These are phyloP conservation scores for Cistogaster globosa DNA, from an alignment of 2,888 invertebrate species.

Conservation along the genomic window DNA sequence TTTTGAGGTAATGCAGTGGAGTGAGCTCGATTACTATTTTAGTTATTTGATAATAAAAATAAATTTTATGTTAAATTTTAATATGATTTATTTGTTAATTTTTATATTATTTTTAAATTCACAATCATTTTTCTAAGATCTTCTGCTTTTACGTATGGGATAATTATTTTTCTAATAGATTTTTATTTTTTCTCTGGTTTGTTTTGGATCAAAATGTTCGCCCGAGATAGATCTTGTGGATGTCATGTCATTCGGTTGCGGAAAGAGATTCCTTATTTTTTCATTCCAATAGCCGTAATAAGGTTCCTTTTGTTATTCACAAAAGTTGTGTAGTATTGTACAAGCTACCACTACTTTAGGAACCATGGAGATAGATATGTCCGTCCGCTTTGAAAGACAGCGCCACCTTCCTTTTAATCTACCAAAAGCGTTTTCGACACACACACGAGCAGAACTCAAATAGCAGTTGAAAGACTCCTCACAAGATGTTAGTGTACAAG, in stretches of 20 bases:
- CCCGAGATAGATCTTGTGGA: slow-evolving; percentile 7
- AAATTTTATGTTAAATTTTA: too few species aligned
- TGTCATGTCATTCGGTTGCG: not conserved
- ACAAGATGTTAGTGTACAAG: slow-evolving; percentile 19
- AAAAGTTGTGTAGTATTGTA: slow-evolving; percentile 55
- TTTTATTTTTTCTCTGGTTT: slow-evolving; percentile 29
- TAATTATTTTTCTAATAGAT: slow-evolving; percentile 34
- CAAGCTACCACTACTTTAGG: slow-evolving; percentile 50
- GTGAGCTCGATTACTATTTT: too few species aligned
- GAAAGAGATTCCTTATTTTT: not conserved
- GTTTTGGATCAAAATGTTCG: slow-evolving; percentile 34
- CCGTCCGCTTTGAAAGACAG: slow-evolving; percentile 46
- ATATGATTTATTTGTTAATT: too few species aligned
- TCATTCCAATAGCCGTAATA: slow-evolving; percentile 29
- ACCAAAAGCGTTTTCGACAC: slow-evolving; percentile 61
- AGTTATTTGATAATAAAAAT: too few species aligned
- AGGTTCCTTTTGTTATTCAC: slow-evolving; percentile 48
- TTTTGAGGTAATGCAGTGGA: too few species aligned
- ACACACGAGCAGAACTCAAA: slow-evolving; percentile 55
- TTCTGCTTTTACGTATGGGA: slow-evolving; percentile 24
- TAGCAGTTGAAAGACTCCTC: slow-evolving; percentile 56
- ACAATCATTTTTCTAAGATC: too few species aligned
- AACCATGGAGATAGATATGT: slow-evolving; percentile 31
- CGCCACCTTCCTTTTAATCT: slow-evolving; percentile 60
- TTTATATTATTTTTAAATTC: too few species aligned